Evolutionary conservation across 1,140 invertebrate genomes (phyloP).

Genomic region (Nixonia krombeini): DNA sequence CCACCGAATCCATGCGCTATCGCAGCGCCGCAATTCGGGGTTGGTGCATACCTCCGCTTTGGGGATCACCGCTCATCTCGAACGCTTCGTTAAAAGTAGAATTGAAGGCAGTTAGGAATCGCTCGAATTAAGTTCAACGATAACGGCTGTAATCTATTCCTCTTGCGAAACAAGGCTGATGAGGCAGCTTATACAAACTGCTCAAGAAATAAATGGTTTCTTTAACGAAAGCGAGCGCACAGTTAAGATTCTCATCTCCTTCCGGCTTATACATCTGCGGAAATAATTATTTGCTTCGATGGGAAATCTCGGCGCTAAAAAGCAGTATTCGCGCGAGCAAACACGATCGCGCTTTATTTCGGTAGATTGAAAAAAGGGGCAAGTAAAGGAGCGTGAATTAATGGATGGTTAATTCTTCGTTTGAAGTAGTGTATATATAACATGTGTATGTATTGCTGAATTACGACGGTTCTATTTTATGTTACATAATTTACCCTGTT

Average conservation of each 20-base stretch:
- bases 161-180: slow-evolving; percentile 2
- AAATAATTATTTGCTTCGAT: background rate
- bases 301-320: too few relatives aligned
- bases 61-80: slow-evolving; percentile 25
- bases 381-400: too few relatives aligned
- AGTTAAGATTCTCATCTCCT: background rate
- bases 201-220: background rate
- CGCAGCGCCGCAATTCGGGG: slow-evolving; percentile 23
- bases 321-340: too few relatives aligned
- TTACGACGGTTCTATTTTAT: too few relatives aligned
- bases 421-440: too few relatives aligned
- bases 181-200: slow-evolving; percentile 4
- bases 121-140: slow-evolving; percentile 18
- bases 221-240: background rate
- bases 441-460: too few relatives aligned
- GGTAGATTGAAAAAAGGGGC: too few relatives aligned
- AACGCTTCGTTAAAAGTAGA: slow-evolving; percentile 27
- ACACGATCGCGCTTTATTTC: too few relatives aligned
- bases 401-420: too few relatives aligned
- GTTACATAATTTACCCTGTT: too few relatives aligned
- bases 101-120: slow-evolving; percentile 22
- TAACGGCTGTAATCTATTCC: slow-evolving; percentile 9
- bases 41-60: slow-evolving; percentile 27
- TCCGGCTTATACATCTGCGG: background rate
- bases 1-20: slow-evolving; percentile 15